Evolutionary conservation across 2,113 vertebrate species (phyloP).

Genomic region (Ancistrus triradiatus): DNA sequence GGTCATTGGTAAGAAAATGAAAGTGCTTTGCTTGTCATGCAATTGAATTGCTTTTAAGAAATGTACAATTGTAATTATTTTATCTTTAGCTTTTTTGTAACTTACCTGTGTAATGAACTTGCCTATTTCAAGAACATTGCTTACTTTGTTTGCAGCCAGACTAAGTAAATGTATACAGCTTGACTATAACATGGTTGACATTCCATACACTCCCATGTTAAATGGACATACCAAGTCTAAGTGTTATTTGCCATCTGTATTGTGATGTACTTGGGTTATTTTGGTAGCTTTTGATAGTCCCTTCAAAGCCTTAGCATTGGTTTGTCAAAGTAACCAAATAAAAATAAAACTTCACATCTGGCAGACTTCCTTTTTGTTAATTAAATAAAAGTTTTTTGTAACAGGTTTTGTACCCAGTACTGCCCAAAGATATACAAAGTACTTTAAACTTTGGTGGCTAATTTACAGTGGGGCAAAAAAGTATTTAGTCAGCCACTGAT

Average conservation of each 20-base stretch:
- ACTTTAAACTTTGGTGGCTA: too few relatives aligned
- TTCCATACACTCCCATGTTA: background rate
- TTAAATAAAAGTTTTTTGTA: background rate
- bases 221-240: background rate
- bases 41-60: background rate
- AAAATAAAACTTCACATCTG: background rate
- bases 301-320: slow-evolving; percentile 7
- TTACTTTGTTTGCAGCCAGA: background rate
- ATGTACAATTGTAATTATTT: slow-evolving; percentile 4
- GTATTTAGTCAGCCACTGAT: too few relatives aligned
- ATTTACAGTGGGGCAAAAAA: too few relatives aligned
- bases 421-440: too few relatives aligned
- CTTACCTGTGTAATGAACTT: too few relatives aligned
- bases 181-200: background rate
- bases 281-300: background rate
- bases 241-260: background rate
- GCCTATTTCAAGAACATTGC: background rate
- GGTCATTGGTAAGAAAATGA: background rate
- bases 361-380: background rate
- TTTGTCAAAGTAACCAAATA: background rate
- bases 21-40: slow-evolving; percentile 12
- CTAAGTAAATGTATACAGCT: slow-evolving; percentile 1
- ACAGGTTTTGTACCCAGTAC: too few relatives aligned
- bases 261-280: slow-evolving; percentile 8
- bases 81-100: too few relatives aligned